Conservation (phyloP, 35 echinoderm and acorn worm species). For the Patiria miniata region DNA sequence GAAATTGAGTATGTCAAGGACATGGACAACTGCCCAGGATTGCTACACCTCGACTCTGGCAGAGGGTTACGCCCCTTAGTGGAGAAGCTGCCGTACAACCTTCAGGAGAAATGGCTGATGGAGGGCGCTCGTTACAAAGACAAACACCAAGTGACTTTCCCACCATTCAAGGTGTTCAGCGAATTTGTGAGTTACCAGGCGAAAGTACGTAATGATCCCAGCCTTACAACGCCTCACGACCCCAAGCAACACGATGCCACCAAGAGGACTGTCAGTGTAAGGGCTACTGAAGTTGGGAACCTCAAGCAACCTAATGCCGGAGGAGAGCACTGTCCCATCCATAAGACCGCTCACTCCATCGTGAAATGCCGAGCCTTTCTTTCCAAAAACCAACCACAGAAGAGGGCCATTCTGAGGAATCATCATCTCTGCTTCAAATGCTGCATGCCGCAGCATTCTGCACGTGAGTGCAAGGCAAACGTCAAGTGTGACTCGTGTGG, state of each 20-base stretch:
- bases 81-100: too few relatives aligned
- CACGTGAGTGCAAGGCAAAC: not conserved
- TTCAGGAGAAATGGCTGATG: not conserved
- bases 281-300: too few relatives aligned
- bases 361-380: too few relatives aligned
- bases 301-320: too few relatives aligned
- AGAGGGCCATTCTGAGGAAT: too few relatives aligned
- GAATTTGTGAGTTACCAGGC: not conserved
- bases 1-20: constrained; percentile 27
- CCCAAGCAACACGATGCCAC: too few relatives aligned
- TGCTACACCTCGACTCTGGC: constrained; percentile 15
- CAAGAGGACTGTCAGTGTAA: too few relatives aligned
- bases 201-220: too few relatives aligned
- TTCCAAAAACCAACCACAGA: too few relatives aligned
- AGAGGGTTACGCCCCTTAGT: not conserved
- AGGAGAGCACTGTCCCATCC: too few relatives aligned
- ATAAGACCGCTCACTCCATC: too few relatives aligned
- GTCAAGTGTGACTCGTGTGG: constrained; percentile 4
- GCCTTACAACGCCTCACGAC: too few relatives aligned
- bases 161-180: constrained; percentile 1
- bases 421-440: not conserved
- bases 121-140: constrained; percentile 20
- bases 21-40: constrained; percentile 2
- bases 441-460: not conserved
- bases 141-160: constrained; percentile 8